Evolutionary conservation across 2,113 vertebrate species (phyloP), one percentile per base, ranked within the genome.

Genomic region (Coracopsis vasa): DNA sequence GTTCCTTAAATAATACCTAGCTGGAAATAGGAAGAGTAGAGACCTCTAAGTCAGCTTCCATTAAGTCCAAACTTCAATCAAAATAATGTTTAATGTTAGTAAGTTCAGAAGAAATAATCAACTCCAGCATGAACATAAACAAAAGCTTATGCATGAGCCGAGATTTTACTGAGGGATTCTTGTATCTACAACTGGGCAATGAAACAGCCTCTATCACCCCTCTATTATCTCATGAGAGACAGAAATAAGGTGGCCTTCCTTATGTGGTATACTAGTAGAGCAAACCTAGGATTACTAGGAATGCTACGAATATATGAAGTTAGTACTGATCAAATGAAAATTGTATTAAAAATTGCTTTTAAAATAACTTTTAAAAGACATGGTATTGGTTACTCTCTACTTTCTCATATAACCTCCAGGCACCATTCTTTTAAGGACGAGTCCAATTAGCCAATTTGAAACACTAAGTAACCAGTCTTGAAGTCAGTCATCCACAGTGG

Each of bases 1-100:
- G 8, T 35, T 80, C 56, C 42, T 79, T 70, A 56, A 77, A 51
- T 20, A 69, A 86, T 16, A 13, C 5, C 44, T 0, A 0, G 13
- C n/a, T 66, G 54, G 33, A 86, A 69, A 65, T 0, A 56, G 19
- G 31, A 74, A 73, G 41, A 86, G 25, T 8, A 42, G 62, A 62
- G 19, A 72, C 14, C 12, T 56, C 37, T 47, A 11, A 41, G 14
- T 60, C 85, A 62, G 50, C 23, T 60, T 66, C n/a, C 37, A 77
- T 4, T 12, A 73, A 41, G 33, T 44, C 53, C 51, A 64, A 72
- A 47, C 27, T 45, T 71, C 27, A 25, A 11, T 16, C 11, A 72
- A 35, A 69, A 47, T 44, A 33, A 39, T 45, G 11, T 45, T 72
- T 39, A 60, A 16, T 60, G 64, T 54, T 29, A 77, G 10, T 12